phyloP scores from a whole-genome alignment of 2,888 invertebrate genomes.

The Cepaea hortensis region DNA sequence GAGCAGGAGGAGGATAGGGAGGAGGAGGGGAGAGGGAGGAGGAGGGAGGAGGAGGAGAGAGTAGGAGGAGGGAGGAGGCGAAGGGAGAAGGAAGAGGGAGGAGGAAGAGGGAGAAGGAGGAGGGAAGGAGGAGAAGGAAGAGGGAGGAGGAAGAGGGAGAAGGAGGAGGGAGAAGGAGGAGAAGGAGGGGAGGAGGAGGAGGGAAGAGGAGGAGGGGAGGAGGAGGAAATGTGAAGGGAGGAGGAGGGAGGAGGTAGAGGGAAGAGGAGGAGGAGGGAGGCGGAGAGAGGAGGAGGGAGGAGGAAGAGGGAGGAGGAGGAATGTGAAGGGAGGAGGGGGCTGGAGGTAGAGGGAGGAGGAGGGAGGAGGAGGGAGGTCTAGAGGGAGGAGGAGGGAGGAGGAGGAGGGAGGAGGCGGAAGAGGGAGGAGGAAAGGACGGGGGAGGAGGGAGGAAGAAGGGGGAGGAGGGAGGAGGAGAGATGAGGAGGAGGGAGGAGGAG shows the following conservation, averaged over 20 bases:
- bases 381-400: too few relatives aligned
- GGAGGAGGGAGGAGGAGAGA: too few relatives aligned
- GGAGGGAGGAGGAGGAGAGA: neutral
- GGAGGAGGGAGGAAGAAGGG: too few relatives aligned
- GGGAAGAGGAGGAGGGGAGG: neutral
- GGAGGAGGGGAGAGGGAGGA: neutral
- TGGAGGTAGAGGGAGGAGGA: too few relatives aligned
- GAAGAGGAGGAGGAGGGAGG: neutral
- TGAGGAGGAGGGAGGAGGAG: too few relatives aligned
- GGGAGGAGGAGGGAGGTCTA: too few relatives aligned
- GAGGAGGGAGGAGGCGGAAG: too few relatives aligned
- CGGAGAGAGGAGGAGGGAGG: too few relatives aligned
- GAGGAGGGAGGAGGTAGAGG: neutral
- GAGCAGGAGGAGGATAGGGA: neutral
- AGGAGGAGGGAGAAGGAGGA: neutral
- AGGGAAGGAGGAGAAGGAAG: slow-evolving; percentile 6
- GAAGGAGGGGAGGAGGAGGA: slow-evolving; percentile 20
- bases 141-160: neutral
- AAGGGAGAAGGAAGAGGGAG: neutral
- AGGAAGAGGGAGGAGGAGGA: too few relatives aligned
- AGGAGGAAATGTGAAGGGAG: neutral
- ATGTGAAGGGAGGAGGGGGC: too few relatives aligned
- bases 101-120: slow-evolving; percentile 31
- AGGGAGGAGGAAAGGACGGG: too few relatives aligned
- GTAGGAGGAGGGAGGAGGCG: too few relatives aligned